Conservation (phyloP, 2,797 vertebrate species). For the Eutrigla gurnardus region DNA sequence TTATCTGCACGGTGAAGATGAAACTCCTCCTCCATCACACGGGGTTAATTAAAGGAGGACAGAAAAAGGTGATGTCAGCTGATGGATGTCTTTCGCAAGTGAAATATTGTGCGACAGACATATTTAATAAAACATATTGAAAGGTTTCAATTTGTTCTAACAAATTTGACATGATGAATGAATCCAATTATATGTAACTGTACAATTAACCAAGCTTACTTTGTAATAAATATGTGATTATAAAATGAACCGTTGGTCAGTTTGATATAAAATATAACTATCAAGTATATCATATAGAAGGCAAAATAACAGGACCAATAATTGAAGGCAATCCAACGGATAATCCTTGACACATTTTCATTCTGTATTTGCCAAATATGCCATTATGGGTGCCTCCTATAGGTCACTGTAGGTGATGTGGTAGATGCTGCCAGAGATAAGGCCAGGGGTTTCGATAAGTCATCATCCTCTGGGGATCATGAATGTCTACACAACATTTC, state of each 20-base stretch:
- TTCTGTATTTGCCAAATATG: too few species aligned
- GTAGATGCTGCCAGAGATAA: not conserved
- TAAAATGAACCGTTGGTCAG: not conserved
- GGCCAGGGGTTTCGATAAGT: not conserved
- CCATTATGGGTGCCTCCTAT: too few species aligned
- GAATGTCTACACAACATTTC: not conserved
- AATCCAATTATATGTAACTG: not conserved
- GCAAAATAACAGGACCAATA: not conserved
- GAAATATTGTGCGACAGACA: too few species aligned
- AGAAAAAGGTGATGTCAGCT: not conserved
- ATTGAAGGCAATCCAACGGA: too few species aligned
- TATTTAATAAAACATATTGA: not conserved
- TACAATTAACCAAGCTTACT: not conserved
- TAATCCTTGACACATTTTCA: too few species aligned
- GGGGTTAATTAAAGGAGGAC: not conserved
- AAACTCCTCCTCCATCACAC: constrained; percentile 4
- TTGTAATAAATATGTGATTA: not conserved
- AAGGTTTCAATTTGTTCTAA: not conserved
- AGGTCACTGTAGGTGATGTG: too few species aligned
- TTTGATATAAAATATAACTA: not conserved
- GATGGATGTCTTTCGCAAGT: not conserved
- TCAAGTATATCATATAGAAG: not conserved
- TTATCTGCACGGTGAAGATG: constrained; percentile 42
- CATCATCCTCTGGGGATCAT: not conserved
- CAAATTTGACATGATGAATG: not conserved